Percentiles rank a stretch among this genome's conserved stretches.
phyloP scores from a whole-genome alignment of 2,797 vertebrate species.

The Neosilurus hyrtlii region DNA sequence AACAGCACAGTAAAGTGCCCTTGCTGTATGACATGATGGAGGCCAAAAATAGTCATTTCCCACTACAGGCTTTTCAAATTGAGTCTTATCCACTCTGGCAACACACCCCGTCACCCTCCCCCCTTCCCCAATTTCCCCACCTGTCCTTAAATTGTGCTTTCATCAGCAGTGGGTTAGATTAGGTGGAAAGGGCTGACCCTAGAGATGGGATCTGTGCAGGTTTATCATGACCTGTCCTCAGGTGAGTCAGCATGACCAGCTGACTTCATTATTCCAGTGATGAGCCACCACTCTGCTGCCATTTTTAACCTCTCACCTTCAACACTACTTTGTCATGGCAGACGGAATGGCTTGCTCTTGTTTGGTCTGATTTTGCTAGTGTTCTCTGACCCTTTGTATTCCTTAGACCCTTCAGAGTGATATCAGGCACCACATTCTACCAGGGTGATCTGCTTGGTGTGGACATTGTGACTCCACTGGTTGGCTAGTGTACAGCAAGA shows the following conservation, averaged over 20 bases:
- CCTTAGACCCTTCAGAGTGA: slow-evolving; percentile 14
- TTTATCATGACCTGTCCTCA: slow-evolving; percentile 57
- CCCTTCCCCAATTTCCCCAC: slow-evolving; percentile 34
- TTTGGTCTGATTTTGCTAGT: slow-evolving; percentile 46
- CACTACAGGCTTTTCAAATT: slow-evolving; percentile 71
- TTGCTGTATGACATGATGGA: slow-evolving; percentile 72
- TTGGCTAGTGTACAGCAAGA: slow-evolving; percentile 6
- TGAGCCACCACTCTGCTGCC: slow-evolving; percentile 40
- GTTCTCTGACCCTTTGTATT: slow-evolving; percentile 31
- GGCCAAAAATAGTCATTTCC: slow-evolving; percentile 74
- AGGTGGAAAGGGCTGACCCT: slow-evolving; percentile 61
- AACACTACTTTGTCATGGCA: not conserved
- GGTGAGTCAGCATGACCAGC: slow-evolving; percentile 41
- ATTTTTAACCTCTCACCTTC: slow-evolving; percentile 58
- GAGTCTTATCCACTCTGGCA: slow-evolving; percentile 69
- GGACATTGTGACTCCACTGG: not conserved
- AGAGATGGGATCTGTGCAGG: slow-evolving; percentile 61
- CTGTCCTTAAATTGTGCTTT: slow-evolving; percentile 64
- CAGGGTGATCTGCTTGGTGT: slow-evolving; percentile 14
- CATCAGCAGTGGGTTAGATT: slow-evolving; percentile 68
- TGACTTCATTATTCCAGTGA: slow-evolving; percentile 55
- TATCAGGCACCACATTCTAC: slow-evolving; percentile 2
- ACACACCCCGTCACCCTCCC: slow-evolving; percentile 42
- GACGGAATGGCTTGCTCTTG: slow-evolving; percentile 24
- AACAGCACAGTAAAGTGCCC: slow-evolving; percentile 64